Evolutionary conservation across 2,113 vertebrate species (phyloP).

Genomic region (Sapajus apella): DNA sequence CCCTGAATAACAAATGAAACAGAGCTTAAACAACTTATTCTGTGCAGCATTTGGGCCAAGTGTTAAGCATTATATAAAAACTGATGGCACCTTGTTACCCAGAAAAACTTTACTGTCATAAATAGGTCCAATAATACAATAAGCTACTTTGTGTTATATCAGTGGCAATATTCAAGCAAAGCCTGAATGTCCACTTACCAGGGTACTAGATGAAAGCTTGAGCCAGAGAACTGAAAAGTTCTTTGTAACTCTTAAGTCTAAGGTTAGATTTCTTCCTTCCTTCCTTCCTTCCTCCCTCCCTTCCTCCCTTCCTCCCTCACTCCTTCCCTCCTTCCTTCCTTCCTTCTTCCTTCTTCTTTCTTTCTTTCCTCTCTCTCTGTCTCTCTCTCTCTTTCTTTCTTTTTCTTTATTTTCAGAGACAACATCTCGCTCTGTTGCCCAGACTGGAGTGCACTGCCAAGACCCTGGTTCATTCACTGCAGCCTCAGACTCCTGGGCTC

Average conservation of each 20-base stretch:
- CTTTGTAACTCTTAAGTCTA: background rate
- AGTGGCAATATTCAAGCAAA: background rate
- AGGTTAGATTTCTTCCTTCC: no score
- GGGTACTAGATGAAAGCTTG: background rate
- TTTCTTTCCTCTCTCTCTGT: no score
- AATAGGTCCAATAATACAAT: background rate
- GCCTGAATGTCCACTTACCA: background rate
- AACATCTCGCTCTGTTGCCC: no score
- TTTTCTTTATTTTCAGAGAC: no score
- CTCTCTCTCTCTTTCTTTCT: no score
- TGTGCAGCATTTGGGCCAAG: background rate
- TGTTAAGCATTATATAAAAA: background rate
- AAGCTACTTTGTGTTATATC: background rate
- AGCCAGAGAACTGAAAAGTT: background rate
- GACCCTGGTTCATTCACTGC: no score
- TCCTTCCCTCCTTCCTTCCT: no score
- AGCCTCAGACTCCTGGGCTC: no score
- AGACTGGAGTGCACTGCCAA: no score
- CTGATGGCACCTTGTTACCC: background rate
- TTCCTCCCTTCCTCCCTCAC: no score
- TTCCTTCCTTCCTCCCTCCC: no score
- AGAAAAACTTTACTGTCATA: background rate
- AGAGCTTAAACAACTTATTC: background rate
- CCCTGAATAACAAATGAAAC: background rate
- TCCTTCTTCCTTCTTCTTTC: no score